These are phyloP conservation scores for Microcebus lehilahytsara DNA, from an alignment of 2,113 vertebrate genomes.

Conservation along the genomic window DNA sequence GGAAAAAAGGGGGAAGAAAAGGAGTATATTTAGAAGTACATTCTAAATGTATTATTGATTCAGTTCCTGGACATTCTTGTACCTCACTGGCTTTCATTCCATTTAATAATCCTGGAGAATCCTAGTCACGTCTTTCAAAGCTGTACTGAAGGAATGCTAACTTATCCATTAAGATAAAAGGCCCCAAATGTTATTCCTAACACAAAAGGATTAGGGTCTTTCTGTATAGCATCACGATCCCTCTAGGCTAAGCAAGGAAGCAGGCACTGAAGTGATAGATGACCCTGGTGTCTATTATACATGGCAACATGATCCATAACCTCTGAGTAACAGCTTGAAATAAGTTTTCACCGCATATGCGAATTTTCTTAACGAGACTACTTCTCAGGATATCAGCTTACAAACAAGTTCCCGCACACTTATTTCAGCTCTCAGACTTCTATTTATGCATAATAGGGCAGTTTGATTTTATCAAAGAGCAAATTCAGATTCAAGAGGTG, in stretches of 20 bases:
- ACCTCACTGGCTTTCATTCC: not conserved
- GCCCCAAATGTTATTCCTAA: constrained; percentile 52
- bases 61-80: constrained; percentile 21
- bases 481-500: constrained; percentile 7
- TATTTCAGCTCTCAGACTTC: not conserved
- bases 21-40: not conserved
- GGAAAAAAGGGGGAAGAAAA: not conserved
- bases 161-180: constrained; percentile 57
- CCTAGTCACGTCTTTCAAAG: not conserved
- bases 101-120: constrained; percentile 40
- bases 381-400: not conserved
- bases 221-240: not conserved
- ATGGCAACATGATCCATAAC: constrained; percentile 16
- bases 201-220: constrained; percentile 61
- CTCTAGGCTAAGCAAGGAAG: constrained; percentile 31
- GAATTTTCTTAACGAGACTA: constrained; percentile 58
- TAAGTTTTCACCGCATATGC: constrained; percentile 35
- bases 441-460: not conserved
- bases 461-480: not conserved
- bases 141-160: constrained; percentile 55
- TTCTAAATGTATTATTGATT: constrained; percentile 67
- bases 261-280: not conserved
- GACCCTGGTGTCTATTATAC: not conserved
- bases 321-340: constrained; percentile 21
- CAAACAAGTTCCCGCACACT: not conserved